Conservation (phyloP, 2,797 vertebrate species). For the Lindbergichthys nudifrons region DNA sequence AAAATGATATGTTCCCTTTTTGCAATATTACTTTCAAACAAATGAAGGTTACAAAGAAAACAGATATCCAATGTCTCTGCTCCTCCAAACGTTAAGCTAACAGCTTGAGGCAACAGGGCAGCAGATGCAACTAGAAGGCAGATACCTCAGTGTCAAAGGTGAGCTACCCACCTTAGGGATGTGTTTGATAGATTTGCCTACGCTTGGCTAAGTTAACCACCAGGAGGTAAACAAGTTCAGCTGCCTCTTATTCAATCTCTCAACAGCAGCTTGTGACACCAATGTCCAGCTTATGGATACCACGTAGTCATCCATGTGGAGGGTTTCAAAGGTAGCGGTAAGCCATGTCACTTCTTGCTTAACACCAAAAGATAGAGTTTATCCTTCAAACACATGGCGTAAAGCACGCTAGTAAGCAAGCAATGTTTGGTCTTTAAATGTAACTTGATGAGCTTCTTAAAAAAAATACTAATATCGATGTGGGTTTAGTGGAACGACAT, state of each 20-base stretch:
- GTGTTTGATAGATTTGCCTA: slow-evolving; percentile 23
- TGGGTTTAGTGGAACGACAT: too few relatives aligned
- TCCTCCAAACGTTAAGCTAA: background rate
- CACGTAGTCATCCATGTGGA: background rate
- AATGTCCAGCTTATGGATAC: slow-evolving; percentile 8
- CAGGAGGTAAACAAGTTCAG: slow-evolving; percentile 29
- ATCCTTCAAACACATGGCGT: background rate
- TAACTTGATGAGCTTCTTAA: background rate
- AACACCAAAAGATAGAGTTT: background rate
- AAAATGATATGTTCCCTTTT: background rate
- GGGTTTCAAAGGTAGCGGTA: background rate
- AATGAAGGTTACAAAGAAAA: background rate
- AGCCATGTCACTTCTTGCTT: background rate
- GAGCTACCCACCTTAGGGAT: slow-evolving; percentile 9
- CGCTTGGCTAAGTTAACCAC: slow-evolving; percentile 18
- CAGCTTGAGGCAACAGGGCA: background rate
- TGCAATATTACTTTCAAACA: background rate
- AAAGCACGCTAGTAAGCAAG: too few relatives aligned
- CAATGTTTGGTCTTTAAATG: background rate
- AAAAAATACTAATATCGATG: too few relatives aligned
- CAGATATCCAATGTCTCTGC: background rate
- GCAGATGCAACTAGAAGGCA: background rate
- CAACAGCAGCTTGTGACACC: background rate
- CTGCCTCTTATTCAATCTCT: background rate
- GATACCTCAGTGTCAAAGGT: slow-evolving; percentile 37